phyloP scores from a whole-genome alignment of 2,113 vertebrate genomes.

The Gasterosteus aculeatus region DNA sequence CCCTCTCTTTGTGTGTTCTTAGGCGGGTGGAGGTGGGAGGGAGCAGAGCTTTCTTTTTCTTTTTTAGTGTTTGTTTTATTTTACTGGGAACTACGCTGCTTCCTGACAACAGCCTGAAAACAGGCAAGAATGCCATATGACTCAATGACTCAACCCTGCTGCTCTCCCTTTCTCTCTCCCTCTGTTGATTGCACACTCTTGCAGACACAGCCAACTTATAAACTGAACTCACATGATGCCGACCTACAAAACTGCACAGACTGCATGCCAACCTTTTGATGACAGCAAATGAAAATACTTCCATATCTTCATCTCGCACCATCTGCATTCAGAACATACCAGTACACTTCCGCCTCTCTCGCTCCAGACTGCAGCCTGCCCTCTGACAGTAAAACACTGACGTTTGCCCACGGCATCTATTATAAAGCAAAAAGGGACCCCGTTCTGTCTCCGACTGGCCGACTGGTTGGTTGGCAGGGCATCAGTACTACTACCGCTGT shows the following conservation, averaged over 20 bases:
- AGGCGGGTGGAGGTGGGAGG: slow-evolving; percentile 27
- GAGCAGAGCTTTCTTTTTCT: slow-evolving; percentile 22
- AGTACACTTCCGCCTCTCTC: slow-evolving; percentile 50
- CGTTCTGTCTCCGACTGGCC: slow-evolving; percentile 71
- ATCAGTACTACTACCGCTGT: slow-evolving; percentile 71
- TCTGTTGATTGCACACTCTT: slow-evolving; percentile 26
- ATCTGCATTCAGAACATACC: slow-evolving; percentile 69
- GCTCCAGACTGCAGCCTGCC: slow-evolving; percentile 55
- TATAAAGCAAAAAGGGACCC: slow-evolving; percentile 83
- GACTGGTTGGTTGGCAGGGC: slow-evolving; percentile 80
- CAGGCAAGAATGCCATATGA: slow-evolving; percentile 80
- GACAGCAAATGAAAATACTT: slow-evolving; percentile 66
- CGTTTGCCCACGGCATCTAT: slow-evolving; percentile 84
- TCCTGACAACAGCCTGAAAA: slow-evolving; percentile 81
- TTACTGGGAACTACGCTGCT: slow-evolving; percentile 69
- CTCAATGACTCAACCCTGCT: slow-evolving; percentile 74
- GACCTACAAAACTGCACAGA: slow-evolving; percentile 54
- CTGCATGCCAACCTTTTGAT: slow-evolving; percentile 69
- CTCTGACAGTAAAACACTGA: slow-evolving; percentile 87
- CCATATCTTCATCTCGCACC: slow-evolving; percentile 66
- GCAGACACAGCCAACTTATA: slow-evolving; percentile 55
- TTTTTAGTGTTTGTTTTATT: slow-evolving; percentile 70
- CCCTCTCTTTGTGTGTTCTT: slow-evolving; percentile 41
- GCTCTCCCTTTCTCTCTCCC: slow-evolving; percentile 22
- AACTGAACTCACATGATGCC: slow-evolving; percentile 70